A percentile compares a stretch with the other conserved stretches of the same genome.
Conservation (phyloP, 1,140 invertebrate species). For the Aphis gossypii region DNA sequence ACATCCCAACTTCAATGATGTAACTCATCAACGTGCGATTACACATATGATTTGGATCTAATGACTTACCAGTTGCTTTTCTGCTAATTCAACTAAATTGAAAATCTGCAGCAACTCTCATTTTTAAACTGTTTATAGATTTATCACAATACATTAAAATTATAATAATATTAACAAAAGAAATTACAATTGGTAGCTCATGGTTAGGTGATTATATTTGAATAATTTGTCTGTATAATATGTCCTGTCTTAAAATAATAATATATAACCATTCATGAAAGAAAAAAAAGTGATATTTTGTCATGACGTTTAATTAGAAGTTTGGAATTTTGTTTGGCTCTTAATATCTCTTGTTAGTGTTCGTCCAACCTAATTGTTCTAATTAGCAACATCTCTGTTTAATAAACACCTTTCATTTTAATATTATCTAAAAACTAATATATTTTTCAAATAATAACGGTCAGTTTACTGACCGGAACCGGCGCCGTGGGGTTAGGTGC, state of each 20-base stretch:
- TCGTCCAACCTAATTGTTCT: background rate
- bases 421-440: background rate
- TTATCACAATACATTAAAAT: too few relatives aligned
- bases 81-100: too few relatives aligned
- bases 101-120: too few relatives aligned
- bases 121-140: too few relatives aligned
- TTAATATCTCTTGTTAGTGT: background rate
- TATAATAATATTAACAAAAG: background rate
- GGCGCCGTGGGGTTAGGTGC: too few relatives aligned
- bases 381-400: background rate
- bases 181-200: background rate
- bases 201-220: background rate
- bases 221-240: background rate
- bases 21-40: too few relatives aligned
- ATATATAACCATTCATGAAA: background rate
- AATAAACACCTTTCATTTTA: background rate
- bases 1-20: too few relatives aligned
- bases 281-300: background rate
- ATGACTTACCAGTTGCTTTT: too few relatives aligned
- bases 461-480: background rate
- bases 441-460: background rate
- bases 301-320: background rate
- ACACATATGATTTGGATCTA: too few relatives aligned
- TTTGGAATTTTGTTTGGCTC: background rate
- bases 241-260: background rate